Conservation (phyloP, 2,113 vertebrate species). For the Chauna torquata region DNA sequence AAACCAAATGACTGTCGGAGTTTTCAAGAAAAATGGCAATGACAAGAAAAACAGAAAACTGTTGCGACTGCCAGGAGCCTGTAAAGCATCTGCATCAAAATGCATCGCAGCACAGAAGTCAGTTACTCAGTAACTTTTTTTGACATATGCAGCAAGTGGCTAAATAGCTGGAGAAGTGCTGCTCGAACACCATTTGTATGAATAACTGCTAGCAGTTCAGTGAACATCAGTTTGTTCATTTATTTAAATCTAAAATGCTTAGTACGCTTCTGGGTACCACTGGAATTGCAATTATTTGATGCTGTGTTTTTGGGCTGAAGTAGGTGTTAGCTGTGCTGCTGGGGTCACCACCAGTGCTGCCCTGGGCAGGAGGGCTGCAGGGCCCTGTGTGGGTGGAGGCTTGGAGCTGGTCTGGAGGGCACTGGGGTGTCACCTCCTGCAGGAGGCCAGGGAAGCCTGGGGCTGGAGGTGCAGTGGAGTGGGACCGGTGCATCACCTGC, state of each 20-base stretch:
- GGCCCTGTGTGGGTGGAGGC: too few species aligned
- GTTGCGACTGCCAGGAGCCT: neutral
- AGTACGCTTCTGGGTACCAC: fast-evolving
- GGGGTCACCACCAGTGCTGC: too few species aligned
- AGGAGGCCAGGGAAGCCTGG: fast-evolving
- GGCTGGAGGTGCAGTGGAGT: fast-evolving
- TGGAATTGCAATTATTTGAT: fast-evolving
- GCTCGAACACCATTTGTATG: fast-evolving
- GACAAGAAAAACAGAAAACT: neutral
- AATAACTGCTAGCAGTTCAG: neutral
- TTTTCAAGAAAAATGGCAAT: neutral
- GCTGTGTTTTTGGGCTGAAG: neutral
- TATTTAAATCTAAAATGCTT: neutral
- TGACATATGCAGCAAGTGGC: neutral
- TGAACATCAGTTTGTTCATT: fast-evolving
- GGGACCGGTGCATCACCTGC: fast-evolving
- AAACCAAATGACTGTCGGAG: neutral
- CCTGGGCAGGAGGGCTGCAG: neutral
- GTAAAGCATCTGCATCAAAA: neutral
- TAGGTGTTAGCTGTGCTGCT: neutral
- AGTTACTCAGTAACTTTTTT: neutral
- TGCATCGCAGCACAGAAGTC: neutral
- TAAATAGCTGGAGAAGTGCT: neutral
- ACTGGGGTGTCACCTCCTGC: neutral
- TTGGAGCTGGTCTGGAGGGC: neutral